Base-by-base conservation (phyloP, 2,797 vertebrate genomes). In the Acropternis orthonyx region DNA sequence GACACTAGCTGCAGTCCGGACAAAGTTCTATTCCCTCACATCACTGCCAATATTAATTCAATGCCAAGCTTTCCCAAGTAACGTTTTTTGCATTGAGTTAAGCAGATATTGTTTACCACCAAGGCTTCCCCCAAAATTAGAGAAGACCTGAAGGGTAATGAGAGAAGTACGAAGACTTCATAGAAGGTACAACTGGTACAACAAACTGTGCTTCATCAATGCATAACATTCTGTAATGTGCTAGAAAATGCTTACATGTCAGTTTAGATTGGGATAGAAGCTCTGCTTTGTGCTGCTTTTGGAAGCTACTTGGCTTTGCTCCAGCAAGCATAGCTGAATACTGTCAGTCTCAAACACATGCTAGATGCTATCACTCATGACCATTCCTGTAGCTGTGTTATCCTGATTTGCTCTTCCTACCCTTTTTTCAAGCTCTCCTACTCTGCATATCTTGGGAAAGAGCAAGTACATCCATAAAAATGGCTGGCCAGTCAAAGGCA, bases 251-350 rank as follows among this genome's bases (percentile, higher is more conserved):
- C 80, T 51, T 69, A 55, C 59, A 12, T 0, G 1, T 79, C 58
- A 16, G 51, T 69, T 71, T 51, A 41, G 80, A 14, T 66, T 87
- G 87, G 77, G 24, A 39, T 3, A 44, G 77, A 43, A 84, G 5
- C 48, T 63, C 46, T 93, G 66, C 69, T 86, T 90, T 65, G 69
- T 84, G 80, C 77, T 66, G 91, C 73, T 55, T 89, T 92, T 89
- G 80, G 80, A 75, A 92, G 80, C 58, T 68, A 10, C 52, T 75
- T 92, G 95, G 85, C 76, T 85, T 74, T 74, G 61, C 28, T 93
- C 73, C 73, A 77, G 83, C 76, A 34, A 54, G n/a, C 62, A 2
- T 62, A 62, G 77, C 80, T 86, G 81, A 92, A 28, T 75, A 23
- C n/a, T 72, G 44, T 58, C 80, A 61, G 24, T 56, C 92, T 85